Percentiles rank a stretch among this genome's conserved stretches.
Conservation (phyloP, 2,888 invertebrate genomes). For the Scrobipalpa costella region DNA sequence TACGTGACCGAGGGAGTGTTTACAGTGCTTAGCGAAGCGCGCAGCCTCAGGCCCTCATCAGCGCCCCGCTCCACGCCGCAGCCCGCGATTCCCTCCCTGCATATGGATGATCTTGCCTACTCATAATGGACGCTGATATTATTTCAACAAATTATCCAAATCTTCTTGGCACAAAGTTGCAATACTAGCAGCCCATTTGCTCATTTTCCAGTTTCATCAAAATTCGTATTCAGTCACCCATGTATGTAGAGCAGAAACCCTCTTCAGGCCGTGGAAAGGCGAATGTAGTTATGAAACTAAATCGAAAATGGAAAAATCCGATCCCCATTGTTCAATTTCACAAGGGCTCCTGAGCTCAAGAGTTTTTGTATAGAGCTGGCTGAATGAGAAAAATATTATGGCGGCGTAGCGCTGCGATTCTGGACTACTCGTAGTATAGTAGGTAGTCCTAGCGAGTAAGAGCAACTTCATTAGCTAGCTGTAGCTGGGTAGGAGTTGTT, state of each 20-base stretch:
- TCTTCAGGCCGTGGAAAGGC: slow-evolving; percentile 15
- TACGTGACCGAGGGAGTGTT: slow-evolving; percentile 75
- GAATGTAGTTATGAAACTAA: slow-evolving; percentile 15
- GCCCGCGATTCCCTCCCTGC: slow-evolving; percentile 33
- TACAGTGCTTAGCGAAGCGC: slow-evolving; percentile 73
- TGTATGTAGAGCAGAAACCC: slow-evolving; percentile 5
- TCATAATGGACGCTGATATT: slow-evolving; percentile 10
- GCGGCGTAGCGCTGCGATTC: neutral
- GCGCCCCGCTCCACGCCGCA: slow-evolving; percentile 39
- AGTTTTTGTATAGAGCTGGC: slow-evolving; percentile 3
- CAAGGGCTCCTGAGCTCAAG: slow-evolving; percentile 13
- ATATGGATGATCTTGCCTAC: slow-evolving; percentile 47
- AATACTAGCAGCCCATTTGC: neutral
- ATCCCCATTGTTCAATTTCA: slow-evolving; percentile 18
- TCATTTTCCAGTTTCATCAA: slow-evolving; percentile 3
- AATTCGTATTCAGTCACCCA: slow-evolving; percentile 14
- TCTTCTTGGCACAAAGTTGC: slow-evolving; percentile 15
- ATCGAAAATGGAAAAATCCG: slow-evolving; percentile 16
- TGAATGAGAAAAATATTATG: neutral
- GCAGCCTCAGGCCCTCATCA: slow-evolving; percentile 50
- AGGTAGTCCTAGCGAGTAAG: no score
- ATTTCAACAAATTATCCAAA: slow-evolving; percentile 7
- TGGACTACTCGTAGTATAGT: neutral
- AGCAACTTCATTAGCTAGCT: no score
- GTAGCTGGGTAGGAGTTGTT: no score